Base-by-base conservation (phyloP, 2,797 vertebrate genomes). In the Cephalopachus bancanus region DNA sequence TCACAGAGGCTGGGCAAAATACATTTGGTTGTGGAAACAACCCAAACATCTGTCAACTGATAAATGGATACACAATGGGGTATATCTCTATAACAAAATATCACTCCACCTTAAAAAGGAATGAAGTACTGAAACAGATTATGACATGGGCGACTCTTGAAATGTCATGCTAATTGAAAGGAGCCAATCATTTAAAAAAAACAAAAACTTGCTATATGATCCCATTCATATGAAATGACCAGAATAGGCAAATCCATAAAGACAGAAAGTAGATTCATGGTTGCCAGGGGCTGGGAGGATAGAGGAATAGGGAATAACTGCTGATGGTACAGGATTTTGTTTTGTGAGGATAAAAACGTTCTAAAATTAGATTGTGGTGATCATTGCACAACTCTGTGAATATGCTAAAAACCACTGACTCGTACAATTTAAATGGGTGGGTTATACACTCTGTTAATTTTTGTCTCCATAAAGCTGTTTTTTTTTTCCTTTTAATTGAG, bases 311-410 rank as follows among this genome's bases (percentile, higher is more conserved):
- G 16, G 37, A 83, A 14, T 14, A 44, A 62, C 71, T 87, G 37
- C 71, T 72, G 62, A 49, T 37, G 71, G 37, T 60, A 79, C 7
- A 49, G 5, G 26, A 6, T 86, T 92, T 90, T 5, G 3, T 80
- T 65, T 37, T 51, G 2, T 22, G 49, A 33, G 57, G 49, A 84
- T 69, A 11, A 84, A 83, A 80, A 59, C 71, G 37, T 64, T 78
- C 75, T 95, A 79, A 83, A 95, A 74, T 90, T 80, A 87, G 86
- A 74, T 57, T 10, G 30, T 55, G 6, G 60, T 84, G 72, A 79
- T 51, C 9, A 17, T 74, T 53, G 62, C 10, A 79, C 30, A 84
- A 65, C 71, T 44, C 44, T 92, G 44, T 60, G n/a, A 95, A 89
- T 72, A 72, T 22, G 51, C 3, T 65, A 64, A 93, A 95, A 76